phyloP scores from a whole-genome alignment of 2,113 vertebrate species.

The Pycnonotus jocosus region DNA sequence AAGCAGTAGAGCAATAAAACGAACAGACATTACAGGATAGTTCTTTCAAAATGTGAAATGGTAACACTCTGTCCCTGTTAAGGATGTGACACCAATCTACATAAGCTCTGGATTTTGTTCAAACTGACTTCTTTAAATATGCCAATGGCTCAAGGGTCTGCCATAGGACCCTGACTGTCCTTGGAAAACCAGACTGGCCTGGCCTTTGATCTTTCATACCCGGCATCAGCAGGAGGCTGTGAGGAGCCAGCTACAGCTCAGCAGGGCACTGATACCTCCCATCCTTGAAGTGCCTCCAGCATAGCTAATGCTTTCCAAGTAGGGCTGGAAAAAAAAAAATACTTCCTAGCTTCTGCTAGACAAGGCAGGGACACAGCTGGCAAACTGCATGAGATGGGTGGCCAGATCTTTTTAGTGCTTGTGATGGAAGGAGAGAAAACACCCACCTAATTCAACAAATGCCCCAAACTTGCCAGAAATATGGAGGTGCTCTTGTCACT shows the following conservation, averaged over 20 bases:
- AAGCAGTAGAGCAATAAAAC: not conserved
- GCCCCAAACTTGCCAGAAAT: not conserved
- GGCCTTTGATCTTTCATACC: not conserved
- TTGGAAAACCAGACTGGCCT: not conserved
- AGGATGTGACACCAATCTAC: not conserved
- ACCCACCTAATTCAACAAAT: not conserved
- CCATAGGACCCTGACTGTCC: not conserved
- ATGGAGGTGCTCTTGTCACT: not conserved
- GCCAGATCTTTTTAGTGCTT: not conserved
- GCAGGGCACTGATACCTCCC: not conserved
- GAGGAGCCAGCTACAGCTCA: not conserved
- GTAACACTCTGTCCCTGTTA: not conserved
- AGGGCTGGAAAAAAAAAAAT: not conserved
- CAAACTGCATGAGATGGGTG: not conserved
- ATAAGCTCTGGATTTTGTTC: not conserved
- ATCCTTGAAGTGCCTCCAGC: not conserved
- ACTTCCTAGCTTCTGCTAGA: not conserved
- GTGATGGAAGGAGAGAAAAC: not conserved
- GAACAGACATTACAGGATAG: not conserved
- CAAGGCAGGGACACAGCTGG: not conserved
- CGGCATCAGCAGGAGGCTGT: not conserved
- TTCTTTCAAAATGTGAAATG: not conserved
- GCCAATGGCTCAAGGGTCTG: rapidly evolving
- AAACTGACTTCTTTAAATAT: not conserved
- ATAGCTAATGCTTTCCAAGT: not conserved